Evolutionary conservation across 2,888 invertebrate species (phyloP), one percentile per base, ranked within the genome.

Genomic region (Catocala nupta): DNA sequence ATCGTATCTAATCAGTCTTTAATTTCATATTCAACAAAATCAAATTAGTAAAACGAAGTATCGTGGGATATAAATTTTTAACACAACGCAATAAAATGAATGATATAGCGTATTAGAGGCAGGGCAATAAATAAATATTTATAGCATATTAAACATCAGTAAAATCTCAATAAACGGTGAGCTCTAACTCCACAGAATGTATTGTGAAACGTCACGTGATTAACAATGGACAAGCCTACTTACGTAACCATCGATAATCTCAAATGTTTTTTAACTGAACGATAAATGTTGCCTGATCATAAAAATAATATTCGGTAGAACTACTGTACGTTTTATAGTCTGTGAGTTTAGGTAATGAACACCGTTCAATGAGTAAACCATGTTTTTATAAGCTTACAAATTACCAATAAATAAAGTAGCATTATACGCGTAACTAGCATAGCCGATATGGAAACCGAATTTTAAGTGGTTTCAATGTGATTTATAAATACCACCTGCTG

Each of bases 81-180:
- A 84, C 76, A 81, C 75, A 79, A 80, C 80, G 88, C 82, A 83
- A 90, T 91, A 92, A 91, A 92, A 87, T 82, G 85, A 85, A 89
- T 84, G 87, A 88, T 91, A 91, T 90, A 83, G 86, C 87, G 84
- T 89, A 90, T 91, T 91, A 91, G 90, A 83, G 84, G 78, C 78
- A 77, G 73, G 75, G 86, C 81, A 81, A 90, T 92, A 92, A 92
- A 92, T 90, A 89, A 82, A 88, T 84, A 91, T 92, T 92, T 92
- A 92, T 90, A 82, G 88, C 88, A 82, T 90, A 91, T 92, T 90
- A 90, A 90, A 90, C 82, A 86, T 86, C 84, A 83, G 88, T 92
- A 90, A 92, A 91, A 89, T 84, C 86, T 85, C 88, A 88, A 90
- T 91, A 89, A 87, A 90, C 82, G 80, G 73, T 81, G 81, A 77